Conservation (phyloP, 1,140 invertebrate species). For the Drusus annulatus region DNA sequence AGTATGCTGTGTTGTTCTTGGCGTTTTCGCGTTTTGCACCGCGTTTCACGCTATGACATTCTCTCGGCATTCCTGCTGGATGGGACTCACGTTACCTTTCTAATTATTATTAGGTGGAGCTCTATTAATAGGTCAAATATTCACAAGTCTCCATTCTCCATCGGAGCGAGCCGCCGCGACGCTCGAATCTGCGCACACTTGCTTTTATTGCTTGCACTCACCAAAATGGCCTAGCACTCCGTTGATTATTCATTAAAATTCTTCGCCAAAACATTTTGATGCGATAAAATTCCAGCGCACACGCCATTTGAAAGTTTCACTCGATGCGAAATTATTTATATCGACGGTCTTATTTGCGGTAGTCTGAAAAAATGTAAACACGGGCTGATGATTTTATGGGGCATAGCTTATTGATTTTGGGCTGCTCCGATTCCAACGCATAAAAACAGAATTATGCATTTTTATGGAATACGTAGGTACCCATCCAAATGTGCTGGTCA, state of each 20-base stretch:
- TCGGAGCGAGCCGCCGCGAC: constrained; percentile 46
- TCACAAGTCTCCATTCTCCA: constrained; percentile 55
- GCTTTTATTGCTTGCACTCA: constrained; percentile 32
- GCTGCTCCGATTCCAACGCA: no score
- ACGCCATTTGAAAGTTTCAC: constrained; percentile 8
- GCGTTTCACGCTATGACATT: constrained; percentile 48
- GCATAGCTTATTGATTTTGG: no score
- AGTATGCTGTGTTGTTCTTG: not conserved
- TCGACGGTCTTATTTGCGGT: no score
- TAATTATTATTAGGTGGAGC: constrained; percentile 69
- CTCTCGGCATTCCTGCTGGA: constrained; percentile 62
- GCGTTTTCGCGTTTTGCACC: constrained; percentile 36
- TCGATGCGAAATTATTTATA: no score
- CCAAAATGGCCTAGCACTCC: not conserved
- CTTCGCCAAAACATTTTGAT: constrained; percentile 12
- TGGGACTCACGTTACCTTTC: constrained; percentile 70
- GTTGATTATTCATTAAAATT: constrained; percentile 7
- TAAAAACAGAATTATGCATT: no score
- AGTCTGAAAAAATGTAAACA: not conserved
- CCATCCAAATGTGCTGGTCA: no score
- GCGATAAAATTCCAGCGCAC: not conserved
- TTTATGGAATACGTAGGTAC: no score
- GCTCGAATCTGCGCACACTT: constrained; percentile 33
- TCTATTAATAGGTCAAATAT: constrained; percentile 72
- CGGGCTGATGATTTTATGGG: no score